Base-by-base conservation (phyloP, 2,888 invertebrate genomes). In the Macaria liturata region DNA sequence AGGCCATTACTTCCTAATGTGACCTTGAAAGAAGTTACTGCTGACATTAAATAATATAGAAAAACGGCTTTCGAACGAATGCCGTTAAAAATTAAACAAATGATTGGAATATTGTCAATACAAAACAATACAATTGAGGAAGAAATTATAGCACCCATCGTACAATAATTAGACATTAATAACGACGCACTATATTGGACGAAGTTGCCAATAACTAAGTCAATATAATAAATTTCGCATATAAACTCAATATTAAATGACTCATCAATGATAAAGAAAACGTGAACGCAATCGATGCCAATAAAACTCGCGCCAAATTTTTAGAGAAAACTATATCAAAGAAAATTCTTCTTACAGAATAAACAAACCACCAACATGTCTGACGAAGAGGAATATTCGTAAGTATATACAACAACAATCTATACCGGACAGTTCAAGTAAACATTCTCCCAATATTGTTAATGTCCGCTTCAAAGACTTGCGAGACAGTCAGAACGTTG, bases 381-480 rank as follows among this genome's bases (percentile, higher is more conserved):
- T 94, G 97, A 97, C 94, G 97, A 97, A 92, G 97, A 97, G 93
- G 97, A 97, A 94, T 97, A 97, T 94, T 97, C 97, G 97, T 97
- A 94, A 97, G 97, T 97, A 94, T 77, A 58, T 20, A 20, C 34
- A 39, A 43, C 34, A 39, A 43, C 45, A 30, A 9, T 8, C 9
- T n/a, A 30, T 30, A 45, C 9, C 31, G 44, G 7, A 42, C 31
- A 32, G 20, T 46, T 6, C 42, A 30, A 7, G 46, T 55, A 52
- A 47, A 48, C 37, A 46, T 42, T 31, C 9, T 40, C 48, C 31
- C 43, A 44, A 34, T 32, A 4, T 43, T 48, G 32, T 57, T 7
- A 52, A 57, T 9, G 47, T 42, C 42, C 9, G 55, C 52, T 56
- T 55, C 45, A 56, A 60, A 60, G 55, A 48, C 59, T 60, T 42